Conservation (phyloP, 2,888 invertebrate genomes). For the Aspidiotus destructor region DNA sequence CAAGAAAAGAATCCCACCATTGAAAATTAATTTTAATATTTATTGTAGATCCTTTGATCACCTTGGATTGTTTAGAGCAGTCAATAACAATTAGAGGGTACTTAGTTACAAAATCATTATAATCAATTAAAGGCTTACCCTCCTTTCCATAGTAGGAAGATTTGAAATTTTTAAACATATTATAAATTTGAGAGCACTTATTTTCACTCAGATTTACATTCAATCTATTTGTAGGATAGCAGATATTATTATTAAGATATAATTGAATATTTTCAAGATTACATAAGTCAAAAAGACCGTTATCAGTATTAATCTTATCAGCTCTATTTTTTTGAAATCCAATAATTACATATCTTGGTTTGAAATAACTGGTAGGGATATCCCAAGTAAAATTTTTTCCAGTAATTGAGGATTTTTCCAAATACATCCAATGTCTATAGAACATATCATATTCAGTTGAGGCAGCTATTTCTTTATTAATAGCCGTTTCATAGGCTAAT, state of each 20-base stretch:
- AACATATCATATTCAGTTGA: conserved; percentile 5
- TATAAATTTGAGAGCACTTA: conserved; percentile 17
- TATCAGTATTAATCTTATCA: conserved; percentile 15
- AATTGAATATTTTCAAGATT: conserved; percentile 28
- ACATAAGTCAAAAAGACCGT: conserved; percentile 22
- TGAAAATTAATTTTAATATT: conserved; percentile 26
- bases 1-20: conserved; percentile 14
- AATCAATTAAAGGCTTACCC: conserved; percentile 24
- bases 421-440: neutral
- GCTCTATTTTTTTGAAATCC: conserved; percentile 17
- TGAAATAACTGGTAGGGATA: neutral
- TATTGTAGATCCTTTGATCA: conserved; percentile 13
- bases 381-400: conserved; percentile 13
- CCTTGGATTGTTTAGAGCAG: conserved; percentile 15
- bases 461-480: conserved; percentile 4
- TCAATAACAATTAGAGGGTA: conserved; percentile 17
- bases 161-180: conserved; percentile 27
- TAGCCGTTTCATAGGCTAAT: neutral
- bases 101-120: conserved; percentile 20
- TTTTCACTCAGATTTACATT: conserved; percentile 11
- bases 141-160: conserved; percentile 20
- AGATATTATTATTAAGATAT: conserved; percentile 12
- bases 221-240: conserved; percentile 12
- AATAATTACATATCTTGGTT: conserved; percentile 12
- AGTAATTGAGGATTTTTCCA: conserved; percentile 5